Evolutionary conservation across 2,888 invertebrate species (phyloP).

Genomic region (Hyposoter dolosus): DNA sequence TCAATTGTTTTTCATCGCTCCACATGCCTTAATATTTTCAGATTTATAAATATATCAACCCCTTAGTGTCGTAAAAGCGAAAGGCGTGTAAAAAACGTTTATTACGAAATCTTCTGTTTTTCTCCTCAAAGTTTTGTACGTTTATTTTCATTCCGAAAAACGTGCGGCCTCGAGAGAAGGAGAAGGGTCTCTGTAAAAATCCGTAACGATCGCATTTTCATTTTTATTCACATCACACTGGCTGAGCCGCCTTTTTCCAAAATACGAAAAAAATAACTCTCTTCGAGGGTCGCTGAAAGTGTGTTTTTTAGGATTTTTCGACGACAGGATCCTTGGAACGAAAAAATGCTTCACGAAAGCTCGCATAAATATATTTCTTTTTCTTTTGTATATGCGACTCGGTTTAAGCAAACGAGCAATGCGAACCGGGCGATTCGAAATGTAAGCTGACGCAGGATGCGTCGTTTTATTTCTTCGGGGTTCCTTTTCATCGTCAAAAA

Average conservation of each 20-base stretch:
- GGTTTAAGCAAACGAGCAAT: neutral
- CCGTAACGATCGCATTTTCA: slow-evolving; percentile 18
- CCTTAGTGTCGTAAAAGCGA: neutral
- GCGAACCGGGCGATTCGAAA: neutral
- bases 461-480: neutral
- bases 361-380: neutral
- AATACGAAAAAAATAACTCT: neutral
- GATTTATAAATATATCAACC: neutral
- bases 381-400: neutral
- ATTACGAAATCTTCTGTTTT: neutral
- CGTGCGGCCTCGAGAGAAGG: neutral
- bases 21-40: neutral
- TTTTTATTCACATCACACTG: slow-evolving; percentile 20
- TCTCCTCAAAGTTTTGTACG: neutral
- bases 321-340: neutral
- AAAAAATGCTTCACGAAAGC: slow-evolving; percentile 1
- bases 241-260: slow-evolving; percentile 9
- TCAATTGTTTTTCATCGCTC: neutral
- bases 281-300: neutral
- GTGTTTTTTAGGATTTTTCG: neutral
- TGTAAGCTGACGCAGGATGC: neutral
- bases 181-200: neutral
- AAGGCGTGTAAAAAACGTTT: slow-evolving; percentile 3
- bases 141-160: slow-evolving; percentile 15
- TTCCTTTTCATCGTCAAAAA: neutral